Conservation (phyloP, 2,797 vertebrate species). For the Setipinna tenuifilis region DNA sequence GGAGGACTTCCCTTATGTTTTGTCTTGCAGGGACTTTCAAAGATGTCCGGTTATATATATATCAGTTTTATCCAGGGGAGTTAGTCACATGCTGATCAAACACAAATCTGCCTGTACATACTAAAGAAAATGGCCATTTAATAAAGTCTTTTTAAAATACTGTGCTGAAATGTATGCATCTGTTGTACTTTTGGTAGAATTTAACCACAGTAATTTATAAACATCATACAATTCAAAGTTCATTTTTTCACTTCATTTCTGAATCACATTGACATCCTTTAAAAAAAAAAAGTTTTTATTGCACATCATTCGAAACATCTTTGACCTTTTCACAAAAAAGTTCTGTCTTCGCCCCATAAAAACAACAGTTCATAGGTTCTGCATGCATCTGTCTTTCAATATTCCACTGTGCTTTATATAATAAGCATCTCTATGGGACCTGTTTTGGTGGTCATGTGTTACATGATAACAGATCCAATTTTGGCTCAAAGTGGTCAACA, state of each 20-base stretch:
- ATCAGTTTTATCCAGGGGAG: constrained; percentile 38
- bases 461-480: constrained; percentile 44
- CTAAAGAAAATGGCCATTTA: constrained; percentile 64
- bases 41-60: constrained; percentile 36
- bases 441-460: constrained; percentile 22
- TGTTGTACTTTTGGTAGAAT: not conserved
- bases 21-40: constrained; percentile 34
- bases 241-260: not conserved
- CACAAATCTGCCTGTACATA: constrained; percentile 80
- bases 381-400: not conserved
- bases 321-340: not conserved
- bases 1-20: constrained; percentile 39
- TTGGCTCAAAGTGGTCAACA: constrained; percentile 24
- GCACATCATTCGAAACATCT: not conserved
- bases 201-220: not conserved
- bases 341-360: constrained; percentile 3
- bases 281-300: constrained; percentile 37
- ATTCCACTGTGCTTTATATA: constrained; percentile 44
- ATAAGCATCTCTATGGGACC: constrained; percentile 41
- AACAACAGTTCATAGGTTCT: not conserved
- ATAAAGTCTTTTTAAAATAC: constrained; percentile 59
- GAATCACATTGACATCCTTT: constrained; percentile 1
- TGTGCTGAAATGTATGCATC: not conserved
- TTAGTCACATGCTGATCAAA: constrained; percentile 54
- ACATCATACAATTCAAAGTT: not conserved